These are phyloP conservation scores for Oreochromis grahami DNA, from an alignment of 2,797 vertebrate genomes.

Conservation along the genomic window DNA sequence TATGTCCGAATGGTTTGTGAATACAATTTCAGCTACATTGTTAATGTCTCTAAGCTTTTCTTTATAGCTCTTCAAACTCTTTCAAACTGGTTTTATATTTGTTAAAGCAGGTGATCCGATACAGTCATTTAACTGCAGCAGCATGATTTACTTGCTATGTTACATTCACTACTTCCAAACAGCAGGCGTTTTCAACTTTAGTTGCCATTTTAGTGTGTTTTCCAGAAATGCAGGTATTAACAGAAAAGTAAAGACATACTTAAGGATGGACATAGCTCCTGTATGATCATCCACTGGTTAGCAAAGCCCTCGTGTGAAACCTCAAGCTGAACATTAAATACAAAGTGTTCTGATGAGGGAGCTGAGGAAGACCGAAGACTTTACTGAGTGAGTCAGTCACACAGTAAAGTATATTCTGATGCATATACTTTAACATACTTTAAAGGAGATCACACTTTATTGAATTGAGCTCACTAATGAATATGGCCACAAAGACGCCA, in stretches of 20 bases:
- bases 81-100: background rate
- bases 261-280: background rate
- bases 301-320: background rate
- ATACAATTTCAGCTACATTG: background rate
- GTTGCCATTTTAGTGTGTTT: background rate
- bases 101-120: background rate
- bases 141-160: background rate
- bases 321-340: background rate
- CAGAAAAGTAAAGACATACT: background rate
- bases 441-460: background rate
- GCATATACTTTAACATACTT: background rate
- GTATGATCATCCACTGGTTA: background rate
- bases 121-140: background rate
- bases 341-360: background rate
- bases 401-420: fast-evolving
- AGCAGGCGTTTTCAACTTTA: background rate
- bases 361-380: background rate
- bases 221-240: background rate
- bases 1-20: background rate
- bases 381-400: background rate
- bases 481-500: background rate
- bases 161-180: background rate
- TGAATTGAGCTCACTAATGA: background rate
- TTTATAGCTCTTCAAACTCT: background rate
- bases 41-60: background rate